Conservation (phyloP, 2,797 vertebrate genomes). For the Oreochromis grahami region DNA sequence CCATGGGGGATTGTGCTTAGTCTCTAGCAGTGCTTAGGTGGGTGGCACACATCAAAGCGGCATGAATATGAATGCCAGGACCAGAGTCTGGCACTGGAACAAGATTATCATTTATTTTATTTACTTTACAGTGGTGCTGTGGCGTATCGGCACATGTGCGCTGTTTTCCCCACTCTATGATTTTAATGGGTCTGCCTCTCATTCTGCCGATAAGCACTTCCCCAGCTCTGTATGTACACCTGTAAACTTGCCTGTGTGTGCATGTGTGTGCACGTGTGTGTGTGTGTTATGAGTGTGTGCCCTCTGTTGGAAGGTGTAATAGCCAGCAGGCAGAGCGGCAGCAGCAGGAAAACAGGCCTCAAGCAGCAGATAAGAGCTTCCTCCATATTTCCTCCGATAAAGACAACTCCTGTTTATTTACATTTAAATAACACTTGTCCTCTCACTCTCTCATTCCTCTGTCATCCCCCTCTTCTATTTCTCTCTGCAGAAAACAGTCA, state of each 20-base stretch:
- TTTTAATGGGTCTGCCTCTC: neutral
- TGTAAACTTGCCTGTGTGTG: neutral
- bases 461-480: neutral
- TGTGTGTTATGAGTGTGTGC: neutral
- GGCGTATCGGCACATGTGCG: neutral
- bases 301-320: constrained; percentile 34
- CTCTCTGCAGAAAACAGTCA: neutral
- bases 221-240: neutral
- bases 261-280: neutral
- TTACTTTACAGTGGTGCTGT: neutral
- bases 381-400: constrained; percentile 59
- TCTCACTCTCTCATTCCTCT: constrained; percentile 1
- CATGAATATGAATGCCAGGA: neutral
- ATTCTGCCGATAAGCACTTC: neutral
- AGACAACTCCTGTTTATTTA: constrained; percentile 72
- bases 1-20: neutral
- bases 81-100: neutral
- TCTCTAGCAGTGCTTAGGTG: neutral
- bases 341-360: constrained; percentile 50
- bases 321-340: constrained; percentile 16
- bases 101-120: neutral
- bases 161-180: neutral
- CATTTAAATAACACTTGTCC: constrained; percentile 75
- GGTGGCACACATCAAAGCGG: neutral
- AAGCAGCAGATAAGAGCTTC: constrained; percentile 57